Base-by-base conservation (phyloP, 2,888 invertebrate species). In the Pseudanteris insignis region DNA sequence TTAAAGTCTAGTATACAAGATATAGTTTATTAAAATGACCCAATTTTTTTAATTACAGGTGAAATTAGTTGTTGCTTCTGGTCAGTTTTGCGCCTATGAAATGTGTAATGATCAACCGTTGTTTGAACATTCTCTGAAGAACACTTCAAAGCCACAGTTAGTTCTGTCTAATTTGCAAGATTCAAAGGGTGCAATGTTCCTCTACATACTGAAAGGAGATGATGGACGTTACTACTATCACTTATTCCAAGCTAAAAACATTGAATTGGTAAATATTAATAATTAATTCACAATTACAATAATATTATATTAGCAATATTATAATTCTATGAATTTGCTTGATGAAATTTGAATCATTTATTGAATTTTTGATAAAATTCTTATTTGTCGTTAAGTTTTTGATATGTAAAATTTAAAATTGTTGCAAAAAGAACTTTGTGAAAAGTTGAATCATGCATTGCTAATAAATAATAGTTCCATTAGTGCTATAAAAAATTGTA, bases 171-270 rank as follows among this genome's bases (percentile, higher is more conserved):
- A 82, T 85, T 5, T 84, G 82, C 48, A 86, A 85, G 9, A 82
- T 80, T 61, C 84, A 83, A 59, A 85, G 83, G 37, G 88, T 86
- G 71, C 74, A 21, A 73, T 70, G 63, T 84, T 91, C 73, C 86
- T 91, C 70, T 91, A 91, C 80, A 85, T 90, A 69, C 82, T 90
- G 58, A 84, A 87, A 70, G 89, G 90, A 66, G 85, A 85, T 70
- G 89, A 90, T 73, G 86, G 85, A n/a, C 81, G 89, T 1, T 84
- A 91, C 15, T 88, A 89, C 77, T 90, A 89, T 77, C 89, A 88
- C 78, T 83, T 91, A 47, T 91, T 88, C 77, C 85, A 85, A 73
- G 87, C 89, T 28, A 82, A 84, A 58, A 85, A 87, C 26, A 82
- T 83, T 0, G 81, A 83, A 43, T 89, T 90, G 83, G 91, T 91